These are phyloP conservation scores for Vandiemenella viatica DNA, from an alignment of 2,888 invertebrate genomes.

Conservation along the genomic window DNA sequence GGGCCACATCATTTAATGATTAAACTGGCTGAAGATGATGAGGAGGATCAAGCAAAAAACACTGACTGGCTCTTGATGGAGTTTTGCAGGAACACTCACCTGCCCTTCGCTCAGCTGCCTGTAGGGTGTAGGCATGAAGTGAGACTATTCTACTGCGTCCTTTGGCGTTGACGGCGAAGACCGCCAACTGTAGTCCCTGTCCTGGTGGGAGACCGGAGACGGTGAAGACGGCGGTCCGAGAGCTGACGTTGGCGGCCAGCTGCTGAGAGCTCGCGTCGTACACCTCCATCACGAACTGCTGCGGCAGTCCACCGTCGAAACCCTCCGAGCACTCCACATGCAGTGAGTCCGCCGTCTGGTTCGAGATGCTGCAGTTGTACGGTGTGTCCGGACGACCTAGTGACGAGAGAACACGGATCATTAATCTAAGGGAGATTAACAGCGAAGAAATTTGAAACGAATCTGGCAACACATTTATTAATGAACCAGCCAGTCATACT, in stretches of 20 bases:
- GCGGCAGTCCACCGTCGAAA: constrained; percentile 59
- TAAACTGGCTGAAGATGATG: no score
- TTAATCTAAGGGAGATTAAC: no score
- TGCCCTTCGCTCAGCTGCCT: constrained; percentile 56
- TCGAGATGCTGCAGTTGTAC: constrained; percentile 55
- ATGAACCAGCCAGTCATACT: no score
- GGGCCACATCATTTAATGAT: no score
- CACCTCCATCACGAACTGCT: constrained; percentile 59
- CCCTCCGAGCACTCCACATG: constrained; percentile 59
- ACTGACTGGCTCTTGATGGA: no score
- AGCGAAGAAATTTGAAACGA: no score
- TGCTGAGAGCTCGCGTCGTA: constrained; percentile 35
- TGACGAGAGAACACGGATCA: no score
- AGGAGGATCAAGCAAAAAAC: no score
- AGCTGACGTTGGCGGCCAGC: constrained; percentile 40
- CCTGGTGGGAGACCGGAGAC: constrained; percentile 52
- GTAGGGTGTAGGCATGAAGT: constrained; percentile 51
- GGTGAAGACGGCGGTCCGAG: constrained; percentile 44
- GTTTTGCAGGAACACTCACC: constrained; percentile 33
- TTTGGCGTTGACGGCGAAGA: constrained; percentile 56
- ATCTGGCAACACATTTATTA: no score
- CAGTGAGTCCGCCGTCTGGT: constrained; percentile 56
- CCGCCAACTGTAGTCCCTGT: constrained; percentile 47
- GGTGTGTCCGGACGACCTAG: constrained; percentile 59
- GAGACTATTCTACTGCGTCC: constrained; percentile 50